Evolutionary conservation across 2,113 vertebrate genomes (phyloP).

Genomic region (Pionites leucogaster): DNA sequence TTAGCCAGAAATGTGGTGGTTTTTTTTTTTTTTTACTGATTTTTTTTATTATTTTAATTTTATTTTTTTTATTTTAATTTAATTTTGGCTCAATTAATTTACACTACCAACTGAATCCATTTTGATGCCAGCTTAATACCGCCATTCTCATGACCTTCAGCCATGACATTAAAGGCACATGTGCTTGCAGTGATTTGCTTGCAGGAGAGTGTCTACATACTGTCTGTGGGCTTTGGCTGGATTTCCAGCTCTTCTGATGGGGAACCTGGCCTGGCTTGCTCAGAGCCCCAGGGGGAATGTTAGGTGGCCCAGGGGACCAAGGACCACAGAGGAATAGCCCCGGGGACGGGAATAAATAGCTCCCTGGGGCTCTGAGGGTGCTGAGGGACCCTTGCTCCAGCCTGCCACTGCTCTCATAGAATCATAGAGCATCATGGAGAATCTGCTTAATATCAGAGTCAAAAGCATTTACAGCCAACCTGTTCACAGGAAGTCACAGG

Average conservation of each 20-base stretch:
- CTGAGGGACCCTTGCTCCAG: not conserved
- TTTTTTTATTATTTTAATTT: not conserved
- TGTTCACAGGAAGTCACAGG: not conserved
- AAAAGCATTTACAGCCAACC: accelerated
- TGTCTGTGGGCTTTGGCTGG: accelerated
- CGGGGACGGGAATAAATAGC: not conserved
- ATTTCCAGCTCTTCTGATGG: accelerated
- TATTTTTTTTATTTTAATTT: accelerated
- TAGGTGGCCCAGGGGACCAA: accelerated
- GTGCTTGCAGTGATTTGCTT: accelerated
- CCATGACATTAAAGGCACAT: accelerated
- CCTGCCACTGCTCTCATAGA: not conserved
- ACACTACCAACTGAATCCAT: accelerated
- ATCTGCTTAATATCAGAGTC: not conserved
- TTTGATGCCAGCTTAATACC: accelerated
- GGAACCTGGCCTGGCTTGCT: not conserved
- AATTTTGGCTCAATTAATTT: not conserved
- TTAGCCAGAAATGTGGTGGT: accelerated
- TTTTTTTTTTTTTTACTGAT: not conserved
- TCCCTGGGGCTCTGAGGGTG: not conserved
- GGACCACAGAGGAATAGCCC: accelerated
- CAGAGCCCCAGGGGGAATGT: accelerated
- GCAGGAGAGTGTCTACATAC: accelerated
- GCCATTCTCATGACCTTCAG: accelerated
- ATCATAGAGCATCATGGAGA: not conserved